These are phyloP conservation scores for Pachypsylla venusta DNA, from an alignment of 1,140 invertebrate genomes.

Conservation along the genomic window DNA sequence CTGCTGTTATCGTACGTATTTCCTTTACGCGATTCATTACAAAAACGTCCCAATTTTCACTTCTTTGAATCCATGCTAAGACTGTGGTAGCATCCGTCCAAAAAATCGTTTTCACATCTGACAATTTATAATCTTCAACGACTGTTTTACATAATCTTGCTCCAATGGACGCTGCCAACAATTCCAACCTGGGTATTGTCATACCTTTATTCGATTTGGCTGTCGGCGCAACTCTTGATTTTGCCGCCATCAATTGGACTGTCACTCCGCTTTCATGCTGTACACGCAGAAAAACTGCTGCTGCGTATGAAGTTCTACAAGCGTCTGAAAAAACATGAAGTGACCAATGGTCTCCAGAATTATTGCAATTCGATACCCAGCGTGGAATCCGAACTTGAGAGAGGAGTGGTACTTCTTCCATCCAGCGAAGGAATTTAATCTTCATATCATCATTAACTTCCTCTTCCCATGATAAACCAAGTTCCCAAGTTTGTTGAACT, in stretches of 20 bases:
- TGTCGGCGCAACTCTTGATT: slow-evolving; percentile 1
- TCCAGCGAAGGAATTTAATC: slow-evolving; percentile 7
- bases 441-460: slow-evolving; percentile 16
- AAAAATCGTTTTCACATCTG: background rate
- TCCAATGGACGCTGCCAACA: slow-evolving; percentile 12
- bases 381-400: background rate
- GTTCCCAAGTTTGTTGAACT: slow-evolving; percentile 14
- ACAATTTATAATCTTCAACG: background rate
- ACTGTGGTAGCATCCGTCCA: slow-evolving; percentile 12
- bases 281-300: slow-evolving; percentile 6
- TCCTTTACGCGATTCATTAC: slow-evolving; percentile 10
- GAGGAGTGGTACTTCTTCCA: background rate
- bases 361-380: background rate
- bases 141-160: background rate
- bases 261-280: background rate
- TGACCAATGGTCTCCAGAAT: background rate
- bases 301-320: slow-evolving; percentile 4
- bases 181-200: slow-evolving; percentile 11
- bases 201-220: background rate
- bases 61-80: slow-evolving; percentile 10
- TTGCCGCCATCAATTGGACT: slow-evolving; percentile 7
- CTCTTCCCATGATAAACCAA: slow-evolving; percentile 16
- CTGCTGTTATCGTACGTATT: background rate
- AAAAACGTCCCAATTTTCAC: slow-evolving; percentile 8
- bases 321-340: slow-evolving; percentile 10